Percentiles rank a stretch among this genome's conserved stretches.
Evolutionary conservation across 1,140 invertebrate species (phyloP).

Genomic region (Trichogramma pretiosum): DNA sequence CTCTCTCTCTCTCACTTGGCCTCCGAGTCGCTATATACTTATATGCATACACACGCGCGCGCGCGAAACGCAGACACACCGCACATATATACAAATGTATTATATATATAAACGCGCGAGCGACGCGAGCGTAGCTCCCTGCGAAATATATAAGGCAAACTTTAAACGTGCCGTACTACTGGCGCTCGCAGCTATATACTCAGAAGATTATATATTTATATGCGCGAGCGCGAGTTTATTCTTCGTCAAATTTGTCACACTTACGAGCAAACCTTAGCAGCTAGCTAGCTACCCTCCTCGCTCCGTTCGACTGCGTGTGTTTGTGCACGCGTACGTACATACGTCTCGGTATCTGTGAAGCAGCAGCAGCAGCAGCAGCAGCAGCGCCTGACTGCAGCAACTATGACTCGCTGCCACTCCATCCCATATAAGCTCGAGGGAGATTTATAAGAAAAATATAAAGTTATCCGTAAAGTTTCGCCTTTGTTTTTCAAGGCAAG

Average conservation of each 20-base stretch:
- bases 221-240: background rate
- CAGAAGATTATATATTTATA: background rate
- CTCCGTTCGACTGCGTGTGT: too few species aligned
- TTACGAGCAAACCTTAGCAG: too few species aligned
- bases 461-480: background rate
- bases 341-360: slow-evolving; percentile 5
- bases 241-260: slow-evolving; percentile 4
- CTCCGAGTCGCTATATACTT: too few species aligned
- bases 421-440: slow-evolving; percentile 8
- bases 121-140: too few species aligned
- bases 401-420: too few species aligned
- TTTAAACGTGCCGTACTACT: too few species aligned
- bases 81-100: too few species aligned
- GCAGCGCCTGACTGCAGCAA: slow-evolving; percentile 21
- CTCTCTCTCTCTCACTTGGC: background rate
- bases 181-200: background rate
- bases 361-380: slow-evolving; percentile 9
- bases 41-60: background rate
- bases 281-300: too few species aligned
- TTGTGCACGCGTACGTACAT: background rate
- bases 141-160: too few species aligned
- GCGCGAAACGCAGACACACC: too few species aligned
- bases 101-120: too few species aligned
- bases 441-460: background rate
- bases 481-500: background rate